Evolutionary conservation across 2,888 invertebrate species (phyloP).

Genomic region (Elegia similella): DNA sequence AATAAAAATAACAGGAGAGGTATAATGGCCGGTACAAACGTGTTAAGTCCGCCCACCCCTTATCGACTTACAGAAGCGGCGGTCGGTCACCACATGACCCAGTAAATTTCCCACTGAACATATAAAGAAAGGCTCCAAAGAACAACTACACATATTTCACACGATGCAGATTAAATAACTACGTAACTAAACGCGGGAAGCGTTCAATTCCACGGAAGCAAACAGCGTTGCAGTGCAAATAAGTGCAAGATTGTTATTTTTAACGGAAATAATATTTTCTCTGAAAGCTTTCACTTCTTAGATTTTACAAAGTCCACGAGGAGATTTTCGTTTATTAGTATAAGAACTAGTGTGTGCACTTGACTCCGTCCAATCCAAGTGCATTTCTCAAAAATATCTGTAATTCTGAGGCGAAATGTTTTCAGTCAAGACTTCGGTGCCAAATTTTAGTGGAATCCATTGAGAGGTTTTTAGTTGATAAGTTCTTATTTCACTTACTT

Average conservation of each 20-base stretch:
- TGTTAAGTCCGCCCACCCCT: slow-evolving; percentile 52
- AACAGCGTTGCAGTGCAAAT: slow-evolving; percentile 8
- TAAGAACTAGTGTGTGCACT: too few relatives aligned
- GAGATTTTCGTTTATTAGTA: not conserved
- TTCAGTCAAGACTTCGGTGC: too few relatives aligned
- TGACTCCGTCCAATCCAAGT: too few relatives aligned
- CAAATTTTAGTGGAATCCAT: too few relatives aligned
- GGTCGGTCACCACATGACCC: slow-evolving; percentile 53
- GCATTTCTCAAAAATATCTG: too few relatives aligned
- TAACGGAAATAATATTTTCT: slow-evolving; percentile 7
- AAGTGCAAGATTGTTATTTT: not conserved
- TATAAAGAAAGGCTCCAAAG: slow-evolving; percentile 29
- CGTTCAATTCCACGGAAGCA: slow-evolving; percentile 6
- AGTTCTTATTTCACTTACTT: too few relatives aligned
- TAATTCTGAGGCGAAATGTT: too few relatives aligned
- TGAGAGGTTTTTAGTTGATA: too few relatives aligned
- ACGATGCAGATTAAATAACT: slow-evolving; percentile 7
- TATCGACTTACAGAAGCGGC: slow-evolving; percentile 51
- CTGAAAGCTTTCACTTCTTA: not conserved
- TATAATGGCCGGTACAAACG: slow-evolving; percentile 45
- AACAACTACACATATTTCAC: slow-evolving; percentile 17
- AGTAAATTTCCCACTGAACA: slow-evolving; percentile 49
- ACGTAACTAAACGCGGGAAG: slow-evolving; percentile 18
- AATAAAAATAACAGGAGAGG: slow-evolving; percentile 46
- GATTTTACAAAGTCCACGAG: not conserved